Evolutionary conservation across 2,888 invertebrate species (phyloP), one percentile per base, ranked within the genome.

Genomic region (Oxytorus armatus): DNA sequence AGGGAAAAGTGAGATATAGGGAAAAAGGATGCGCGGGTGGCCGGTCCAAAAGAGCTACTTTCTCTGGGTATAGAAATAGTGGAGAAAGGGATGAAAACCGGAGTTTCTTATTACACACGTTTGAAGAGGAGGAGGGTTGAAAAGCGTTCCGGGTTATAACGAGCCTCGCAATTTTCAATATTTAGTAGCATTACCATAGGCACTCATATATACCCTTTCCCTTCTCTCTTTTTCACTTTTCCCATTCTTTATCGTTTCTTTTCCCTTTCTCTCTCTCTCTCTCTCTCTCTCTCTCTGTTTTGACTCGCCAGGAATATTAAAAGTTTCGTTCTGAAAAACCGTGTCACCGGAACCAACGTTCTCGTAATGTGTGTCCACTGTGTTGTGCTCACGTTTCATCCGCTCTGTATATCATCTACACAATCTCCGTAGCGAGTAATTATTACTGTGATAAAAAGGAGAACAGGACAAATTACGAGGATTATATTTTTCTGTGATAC

Each of bases 81-180:
- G 29, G 53, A 47, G 79, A 16, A 77, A 63, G 63, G 77, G 39
- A 65, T 53, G 65, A 74, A 76, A 68, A 72, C 68, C 74, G 23
- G 79, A 44, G 81, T 74, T 81, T 57, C 82, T 82, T 83, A 83
- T 86, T 86, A 84, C 75, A 81, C 70, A 23, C 16, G 77, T 57
- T 70, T 47, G 70, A 57, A 55, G 57, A 3, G 42, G 49, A 25
- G 18, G 44, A 16, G n/a, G 44, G 47, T 47, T 25, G 21, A 75
- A 83, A 73, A 70, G 65, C 72, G 69, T 72, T 83, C 72, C 66
- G 70, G 68, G 36, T 75, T 79, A 68, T 83, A 83, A 82, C 82
- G 79, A 83, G 81, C 77, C 72, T 66, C 61, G 80, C 77, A 85
- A 85, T 84, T 84, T 86, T 84, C 85, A 84, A 85, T 84, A 84